phyloP scores from a whole-genome alignment of 2,113 vertebrate genomes.

The Leuciscus idus region DNA sequence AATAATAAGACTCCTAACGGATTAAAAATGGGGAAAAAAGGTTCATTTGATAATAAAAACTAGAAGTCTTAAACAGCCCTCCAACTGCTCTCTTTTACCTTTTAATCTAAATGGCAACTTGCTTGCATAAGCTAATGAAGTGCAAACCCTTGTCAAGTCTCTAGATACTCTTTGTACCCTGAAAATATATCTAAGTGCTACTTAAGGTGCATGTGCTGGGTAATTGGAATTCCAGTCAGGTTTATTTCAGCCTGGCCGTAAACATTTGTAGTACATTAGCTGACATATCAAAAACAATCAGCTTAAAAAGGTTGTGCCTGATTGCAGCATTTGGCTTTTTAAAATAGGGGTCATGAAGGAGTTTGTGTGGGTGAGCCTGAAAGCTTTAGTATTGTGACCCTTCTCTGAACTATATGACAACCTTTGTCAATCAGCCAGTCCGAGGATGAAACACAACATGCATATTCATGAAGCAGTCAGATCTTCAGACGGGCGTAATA shows the following conservation, averaged over 20 bases:
- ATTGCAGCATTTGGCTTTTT: slow-evolving; percentile 40
- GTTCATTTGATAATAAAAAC: not conserved
- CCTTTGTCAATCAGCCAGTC: slow-evolving; percentile 27
- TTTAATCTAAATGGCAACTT: slow-evolving; percentile 16
- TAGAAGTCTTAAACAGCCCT: no score
- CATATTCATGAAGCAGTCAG: slow-evolving; percentile 50
- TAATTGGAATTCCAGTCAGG: slow-evolving; percentile 29
- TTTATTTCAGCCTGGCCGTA: not conserved
- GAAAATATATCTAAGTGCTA: slow-evolving; percentile 41
- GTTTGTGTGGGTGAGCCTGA: not conserved
- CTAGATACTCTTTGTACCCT: not conserved
- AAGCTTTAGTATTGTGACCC: slow-evolving; percentile 6
- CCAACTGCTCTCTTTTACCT: not conserved
- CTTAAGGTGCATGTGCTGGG: not conserved
- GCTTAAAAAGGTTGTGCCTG: slow-evolving; percentile 45
- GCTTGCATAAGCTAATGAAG: not conserved
- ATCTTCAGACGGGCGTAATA: slow-evolving; percentile 29
- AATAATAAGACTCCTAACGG: not conserved
- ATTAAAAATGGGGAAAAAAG: not conserved
- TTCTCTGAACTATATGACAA: slow-evolving; percentile 33
- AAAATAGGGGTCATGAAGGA: slow-evolving; percentile 1
- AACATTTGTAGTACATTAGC: slow-evolving; percentile 9
- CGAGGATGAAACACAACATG: slow-evolving; percentile 40
- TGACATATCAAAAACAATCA: slow-evolving; percentile 46
- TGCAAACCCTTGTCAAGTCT: not conserved